phyloP scores from a whole-genome alignment of 1,140 invertebrate genomes.

The Drosophila trapezifrons region DNA sequence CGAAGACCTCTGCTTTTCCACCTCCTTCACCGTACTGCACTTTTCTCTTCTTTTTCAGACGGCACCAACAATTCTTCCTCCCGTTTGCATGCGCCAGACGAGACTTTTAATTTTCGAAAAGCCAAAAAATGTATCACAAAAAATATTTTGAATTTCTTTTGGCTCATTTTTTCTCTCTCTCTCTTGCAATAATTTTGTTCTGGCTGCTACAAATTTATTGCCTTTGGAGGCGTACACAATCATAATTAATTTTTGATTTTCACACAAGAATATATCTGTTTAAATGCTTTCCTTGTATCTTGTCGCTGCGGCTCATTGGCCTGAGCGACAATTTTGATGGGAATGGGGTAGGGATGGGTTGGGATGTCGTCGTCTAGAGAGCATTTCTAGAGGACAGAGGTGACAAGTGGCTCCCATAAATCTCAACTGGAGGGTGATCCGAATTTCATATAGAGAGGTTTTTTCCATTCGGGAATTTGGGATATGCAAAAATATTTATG shows the following conservation, averaged over 20 bases:
- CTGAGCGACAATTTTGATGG: conserved; percentile 38
- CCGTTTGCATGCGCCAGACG: conserved; percentile 45
- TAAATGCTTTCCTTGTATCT: conserved; percentile 49
- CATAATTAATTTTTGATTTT: conserved; percentile 77
- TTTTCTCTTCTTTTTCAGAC: conserved; percentile 71
- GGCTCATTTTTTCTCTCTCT: conserved; percentile 1
- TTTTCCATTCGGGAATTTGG: conserved; percentile 13
- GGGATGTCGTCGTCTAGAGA: not conserved
- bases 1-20: not conserved
- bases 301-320: conserved; percentile 55
- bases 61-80: conserved; percentile 71
- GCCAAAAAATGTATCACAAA: conserved; percentile 35
- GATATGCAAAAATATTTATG: conserved; percentile 21
- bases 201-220: conserved; percentile 68
- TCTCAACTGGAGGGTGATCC: conserved; percentile 20
- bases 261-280: conserved; percentile 56
- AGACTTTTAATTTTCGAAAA: conserved; percentile 43
- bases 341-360: conserved; percentile 6
- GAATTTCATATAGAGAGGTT: conserved; percentile 11
- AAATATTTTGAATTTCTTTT: conserved; percentile 31
- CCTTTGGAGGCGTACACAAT: conserved; percentile 66
- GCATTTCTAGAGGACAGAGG: conserved; percentile 42
- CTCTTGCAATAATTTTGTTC: conserved; percentile 57
- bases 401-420: conserved; percentile 45
- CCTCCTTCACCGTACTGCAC: conserved; percentile 30